phyloP scores from a whole-genome alignment of 2,113 vertebrate genomes.

The Xenus cinereus region DNA sequence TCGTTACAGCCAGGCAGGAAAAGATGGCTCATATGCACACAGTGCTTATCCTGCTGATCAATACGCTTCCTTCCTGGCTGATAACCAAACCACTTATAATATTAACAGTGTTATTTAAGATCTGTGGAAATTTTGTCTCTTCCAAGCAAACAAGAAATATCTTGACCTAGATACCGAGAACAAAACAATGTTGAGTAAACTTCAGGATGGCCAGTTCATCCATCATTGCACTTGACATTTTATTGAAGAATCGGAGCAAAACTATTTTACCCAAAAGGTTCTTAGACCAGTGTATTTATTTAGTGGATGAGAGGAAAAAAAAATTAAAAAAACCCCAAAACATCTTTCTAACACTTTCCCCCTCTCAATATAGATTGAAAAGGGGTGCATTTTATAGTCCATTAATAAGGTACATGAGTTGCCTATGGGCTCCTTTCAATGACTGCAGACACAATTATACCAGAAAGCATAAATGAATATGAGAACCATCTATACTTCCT shows the following conservation, averaged over 20 bases:
- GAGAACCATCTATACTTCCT: not conserved
- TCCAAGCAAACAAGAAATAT: conserved; percentile 53
- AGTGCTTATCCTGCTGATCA: conserved; percentile 56
- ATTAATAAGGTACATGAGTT: not conserved
- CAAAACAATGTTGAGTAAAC: conserved; percentile 17
- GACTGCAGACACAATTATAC: not conserved
- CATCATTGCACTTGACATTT: not conserved
- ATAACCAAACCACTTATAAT: conserved; percentile 50
- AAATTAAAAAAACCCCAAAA: not conserved
- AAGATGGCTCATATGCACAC: conserved; percentile 34
- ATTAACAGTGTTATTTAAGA: conserved; percentile 59
- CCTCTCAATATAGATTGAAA: not conserved
- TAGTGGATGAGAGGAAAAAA: not conserved
- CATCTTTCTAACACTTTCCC: not conserved
- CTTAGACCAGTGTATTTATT: not conserved
- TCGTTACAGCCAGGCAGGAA: conserved; percentile 20
- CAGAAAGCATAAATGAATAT: not conserved
- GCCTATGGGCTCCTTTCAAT: not conserved
- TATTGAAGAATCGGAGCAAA: not conserved
- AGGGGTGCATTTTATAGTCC: not conserved
- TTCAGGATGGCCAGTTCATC: not conserved
- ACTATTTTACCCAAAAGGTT: not conserved
- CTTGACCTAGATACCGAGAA: conserved; percentile 70
- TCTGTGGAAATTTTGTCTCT: conserved; percentile 27
- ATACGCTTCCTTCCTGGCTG: conserved; percentile 60